phyloP scores from a whole-genome alignment of 2,888 invertebrate genomes.

The Andricus curvator region DNA sequence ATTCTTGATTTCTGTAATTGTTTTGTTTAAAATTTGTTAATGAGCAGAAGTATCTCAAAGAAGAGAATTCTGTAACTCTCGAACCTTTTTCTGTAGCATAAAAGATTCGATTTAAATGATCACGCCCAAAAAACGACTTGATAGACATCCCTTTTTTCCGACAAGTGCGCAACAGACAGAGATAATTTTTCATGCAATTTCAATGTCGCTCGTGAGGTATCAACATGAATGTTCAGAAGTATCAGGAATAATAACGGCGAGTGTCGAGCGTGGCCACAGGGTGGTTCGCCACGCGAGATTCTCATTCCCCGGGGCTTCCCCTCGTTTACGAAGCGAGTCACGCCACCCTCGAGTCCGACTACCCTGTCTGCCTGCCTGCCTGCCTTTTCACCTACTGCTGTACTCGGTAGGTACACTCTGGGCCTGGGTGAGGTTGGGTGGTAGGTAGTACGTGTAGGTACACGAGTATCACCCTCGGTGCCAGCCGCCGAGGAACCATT shows the following conservation, averaged over 20 bases:
- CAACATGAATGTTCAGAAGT: conserved; percentile 47
- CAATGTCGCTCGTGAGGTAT: conserved; percentile 20
- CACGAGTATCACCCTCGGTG: conserved; percentile 73
- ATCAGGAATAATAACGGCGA: conserved; percentile 69
- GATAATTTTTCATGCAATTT: background rate
- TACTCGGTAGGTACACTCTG: conserved; percentile 44
- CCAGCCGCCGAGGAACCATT: conserved; percentile 68
- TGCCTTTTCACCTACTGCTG: conserved; percentile 48
- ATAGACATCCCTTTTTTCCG: background rate
- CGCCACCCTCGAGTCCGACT: conserved; percentile 53
- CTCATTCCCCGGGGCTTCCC: conserved; percentile 59
- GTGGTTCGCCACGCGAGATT: conserved; percentile 75
- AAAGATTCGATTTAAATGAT: too few relatives aligned
- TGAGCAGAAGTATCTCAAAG: too few relatives aligned
- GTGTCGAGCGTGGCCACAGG: conserved; percentile 74
- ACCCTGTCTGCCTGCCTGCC: conserved; percentile 24
- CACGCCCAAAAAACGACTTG: background rate
- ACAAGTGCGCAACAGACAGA: background rate
- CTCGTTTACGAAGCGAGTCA: conserved; percentile 55
- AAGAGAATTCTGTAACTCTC: too few relatives aligned
- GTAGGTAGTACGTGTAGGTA: conserved; percentile 58
- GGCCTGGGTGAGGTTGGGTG: conserved; percentile 45
- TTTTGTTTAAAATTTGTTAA: too few relatives aligned
- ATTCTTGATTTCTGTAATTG: too few relatives aligned
- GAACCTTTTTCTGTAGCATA: too few relatives aligned